These are phyloP conservation scores for Saguinus imperator DNA, from an alignment of 2,113 vertebrate species.

Conservation along the genomic window DNA sequence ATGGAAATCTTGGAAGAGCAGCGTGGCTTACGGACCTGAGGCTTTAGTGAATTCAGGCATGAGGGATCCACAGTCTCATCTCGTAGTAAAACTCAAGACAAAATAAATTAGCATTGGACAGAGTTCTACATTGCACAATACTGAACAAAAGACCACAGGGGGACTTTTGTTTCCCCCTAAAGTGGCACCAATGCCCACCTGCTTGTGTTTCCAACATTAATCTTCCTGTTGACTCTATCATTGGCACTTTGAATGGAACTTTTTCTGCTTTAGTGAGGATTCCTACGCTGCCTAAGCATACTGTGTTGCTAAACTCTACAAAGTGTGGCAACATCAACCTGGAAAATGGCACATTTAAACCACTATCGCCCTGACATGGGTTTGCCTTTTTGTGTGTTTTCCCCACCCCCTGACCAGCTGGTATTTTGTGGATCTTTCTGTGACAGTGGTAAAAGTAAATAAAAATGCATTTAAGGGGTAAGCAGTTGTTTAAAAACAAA, in stretches of 20 bases:
- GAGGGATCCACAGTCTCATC: constrained; percentile 70
- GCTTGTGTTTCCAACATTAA: constrained; percentile 62
- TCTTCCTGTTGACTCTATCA: constrained; percentile 14
- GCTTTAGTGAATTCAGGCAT: constrained; percentile 63
- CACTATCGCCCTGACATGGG: constrained; percentile 39
- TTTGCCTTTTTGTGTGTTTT: constrained; percentile 78
- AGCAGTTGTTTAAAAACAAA: constrained; percentile 91
- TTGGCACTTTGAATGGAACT: constrained; percentile 80
- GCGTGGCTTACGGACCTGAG: constrained; percentile 48
- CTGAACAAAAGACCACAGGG: constrained; percentile 71
- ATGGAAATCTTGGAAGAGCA: constrained; percentile 40
- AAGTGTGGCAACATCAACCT: constrained; percentile 84
- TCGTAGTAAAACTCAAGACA: constrained; percentile 65
- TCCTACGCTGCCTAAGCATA: constrained; percentile 64
- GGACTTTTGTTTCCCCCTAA: constrained; percentile 80
- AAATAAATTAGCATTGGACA: constrained; percentile 82
- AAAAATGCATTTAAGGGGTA: constrained; percentile 84
- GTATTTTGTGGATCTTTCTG: constrained; percentile 77
- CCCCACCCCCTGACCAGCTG: constrained; percentile 77
- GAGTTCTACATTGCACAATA: constrained; percentile 68
- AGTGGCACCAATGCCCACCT: constrained; percentile 91
- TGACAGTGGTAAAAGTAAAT: constrained; percentile 86
- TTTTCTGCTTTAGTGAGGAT: constrained; percentile 73
- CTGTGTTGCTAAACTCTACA: constrained; percentile 74
- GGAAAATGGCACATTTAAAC: constrained; percentile 83